These are phyloP conservation scores for Lithophane ornitopus DNA, from an alignment of 2,888 invertebrate species.

Conservation along the genomic window DNA sequence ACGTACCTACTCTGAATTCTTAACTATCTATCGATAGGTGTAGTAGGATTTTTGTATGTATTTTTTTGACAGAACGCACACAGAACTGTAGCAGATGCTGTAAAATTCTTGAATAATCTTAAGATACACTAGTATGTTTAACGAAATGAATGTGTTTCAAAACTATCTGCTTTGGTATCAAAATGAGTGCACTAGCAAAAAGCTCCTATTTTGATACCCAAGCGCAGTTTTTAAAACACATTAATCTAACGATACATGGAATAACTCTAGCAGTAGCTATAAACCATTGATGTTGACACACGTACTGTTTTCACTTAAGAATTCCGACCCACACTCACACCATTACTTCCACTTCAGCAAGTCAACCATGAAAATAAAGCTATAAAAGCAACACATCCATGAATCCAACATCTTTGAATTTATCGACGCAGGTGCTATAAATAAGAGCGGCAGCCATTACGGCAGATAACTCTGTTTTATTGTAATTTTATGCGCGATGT, in stretches of 20 bases:
- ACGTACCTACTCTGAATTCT: background rate
- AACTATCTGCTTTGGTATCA: too few species aligned
- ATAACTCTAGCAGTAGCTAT: constrained; percentile 7
- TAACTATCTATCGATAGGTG: background rate
- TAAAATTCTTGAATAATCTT: background rate
- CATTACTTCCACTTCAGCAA: constrained; percentile 55
- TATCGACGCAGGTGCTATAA: constrained; percentile 78
- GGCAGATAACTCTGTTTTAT: constrained; percentile 84
- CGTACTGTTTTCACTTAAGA: constrained; percentile 49
- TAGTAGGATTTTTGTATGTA: background rate
- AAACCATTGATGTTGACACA: constrained; percentile 47
- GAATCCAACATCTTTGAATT: constrained; percentile 66
- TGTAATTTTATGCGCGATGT: constrained; percentile 84
- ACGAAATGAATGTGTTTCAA: background rate
- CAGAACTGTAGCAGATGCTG: background rate
- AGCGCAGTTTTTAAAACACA: constrained; percentile 4
- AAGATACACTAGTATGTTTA: background rate
- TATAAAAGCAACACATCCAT: constrained; percentile 63
- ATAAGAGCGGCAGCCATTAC: constrained; percentile 79
- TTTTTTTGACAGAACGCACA: background rate
- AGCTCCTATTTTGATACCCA: background rate
- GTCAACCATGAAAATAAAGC: constrained; percentile 56
- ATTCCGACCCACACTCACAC: constrained; percentile 14
- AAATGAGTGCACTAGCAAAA: too few species aligned
- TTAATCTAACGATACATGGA: constrained; percentile 1